Evolutionary conservation across 2,113 vertebrate genomes (phyloP).

Genomic region (Ifrita kowaldi): DNA sequence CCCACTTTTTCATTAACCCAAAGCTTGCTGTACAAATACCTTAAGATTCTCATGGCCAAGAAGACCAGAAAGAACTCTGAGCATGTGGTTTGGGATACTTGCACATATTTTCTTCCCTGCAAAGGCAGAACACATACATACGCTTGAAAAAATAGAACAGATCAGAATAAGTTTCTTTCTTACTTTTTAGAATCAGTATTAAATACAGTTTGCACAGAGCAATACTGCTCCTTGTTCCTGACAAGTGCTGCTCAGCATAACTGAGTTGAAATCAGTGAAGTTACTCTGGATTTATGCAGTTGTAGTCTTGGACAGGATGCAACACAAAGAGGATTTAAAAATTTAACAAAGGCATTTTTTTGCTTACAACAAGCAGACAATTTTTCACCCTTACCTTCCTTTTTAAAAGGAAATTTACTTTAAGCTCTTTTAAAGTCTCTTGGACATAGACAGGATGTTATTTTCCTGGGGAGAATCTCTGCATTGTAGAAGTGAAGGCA

Average conservation of each 20-base stretch:
- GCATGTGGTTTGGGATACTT: slow-evolving; percentile 79
- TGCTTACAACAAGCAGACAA: background rate
- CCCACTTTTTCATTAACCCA: background rate
- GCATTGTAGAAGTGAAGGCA: background rate
- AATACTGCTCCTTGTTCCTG: background rate
- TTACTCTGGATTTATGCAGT: background rate
- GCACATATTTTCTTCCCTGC: slow-evolving; percentile 90
- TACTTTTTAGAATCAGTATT: background rate
- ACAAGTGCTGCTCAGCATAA: background rate
- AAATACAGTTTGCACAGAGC: background rate
- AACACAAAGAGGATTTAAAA: background rate
- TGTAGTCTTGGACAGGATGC: background rate
- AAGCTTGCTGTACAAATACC: slow-evolving; percentile 70
- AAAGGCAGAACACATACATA: background rate
- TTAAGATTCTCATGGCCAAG: slow-evolving; percentile 93
- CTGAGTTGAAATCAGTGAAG: background rate
- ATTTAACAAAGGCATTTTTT: background rate
- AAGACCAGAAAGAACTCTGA: slow-evolving; percentile 90
- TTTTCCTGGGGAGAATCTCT: background rate
- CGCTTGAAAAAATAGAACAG: background rate
- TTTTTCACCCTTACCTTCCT: background rate
- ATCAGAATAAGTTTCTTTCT: background rate
- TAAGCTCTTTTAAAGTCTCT: background rate
- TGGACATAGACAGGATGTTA: background rate
- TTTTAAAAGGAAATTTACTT: background rate